phyloP scores from a whole-genome alignment of 2,797 vertebrate species.

The Falco cherrug region DNA sequence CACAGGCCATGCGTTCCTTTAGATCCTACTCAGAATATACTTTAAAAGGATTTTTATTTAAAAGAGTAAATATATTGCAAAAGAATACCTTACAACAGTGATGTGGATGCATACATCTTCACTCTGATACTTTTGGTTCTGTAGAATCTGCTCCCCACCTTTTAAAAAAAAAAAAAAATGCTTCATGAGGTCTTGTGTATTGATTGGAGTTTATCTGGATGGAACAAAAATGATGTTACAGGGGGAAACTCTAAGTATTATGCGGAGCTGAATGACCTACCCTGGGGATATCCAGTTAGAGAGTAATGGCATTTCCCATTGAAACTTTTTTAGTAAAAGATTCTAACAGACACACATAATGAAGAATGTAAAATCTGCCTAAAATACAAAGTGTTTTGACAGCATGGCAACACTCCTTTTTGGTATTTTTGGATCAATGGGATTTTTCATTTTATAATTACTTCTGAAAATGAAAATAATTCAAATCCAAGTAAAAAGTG shows the following conservation, averaged over 20 bases:
- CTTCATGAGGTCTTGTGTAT: background rate
- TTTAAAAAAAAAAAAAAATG: background rate
- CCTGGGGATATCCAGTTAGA: background rate
- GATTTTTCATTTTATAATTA: background rate
- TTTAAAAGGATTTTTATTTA: background rate
- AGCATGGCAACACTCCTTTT: background rate
- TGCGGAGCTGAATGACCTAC: background rate
- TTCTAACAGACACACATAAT: background rate
- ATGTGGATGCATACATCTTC: background rate
- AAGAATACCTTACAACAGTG: background rate
- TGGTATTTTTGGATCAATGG: background rate
- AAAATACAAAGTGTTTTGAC: background rate
- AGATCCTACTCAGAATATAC: background rate
- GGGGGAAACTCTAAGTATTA: background rate
- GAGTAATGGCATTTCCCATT: too few species aligned
- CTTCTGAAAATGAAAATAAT: background rate
- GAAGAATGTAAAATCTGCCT: background rate
- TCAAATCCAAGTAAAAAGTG: background rate
- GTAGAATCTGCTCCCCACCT: too few species aligned
- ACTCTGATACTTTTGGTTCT: background rate
- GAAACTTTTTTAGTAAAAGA: too few species aligned
- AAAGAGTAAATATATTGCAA: background rate
- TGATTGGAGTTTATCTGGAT: background rate
- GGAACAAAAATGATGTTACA: background rate
- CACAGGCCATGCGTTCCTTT: background rate